Percentiles rank a stretch among this genome's conserved stretches.
Evolutionary conservation across 2,113 vertebrate genomes (phyloP).

Genomic region (Coregonus clupeaformis): DNA sequence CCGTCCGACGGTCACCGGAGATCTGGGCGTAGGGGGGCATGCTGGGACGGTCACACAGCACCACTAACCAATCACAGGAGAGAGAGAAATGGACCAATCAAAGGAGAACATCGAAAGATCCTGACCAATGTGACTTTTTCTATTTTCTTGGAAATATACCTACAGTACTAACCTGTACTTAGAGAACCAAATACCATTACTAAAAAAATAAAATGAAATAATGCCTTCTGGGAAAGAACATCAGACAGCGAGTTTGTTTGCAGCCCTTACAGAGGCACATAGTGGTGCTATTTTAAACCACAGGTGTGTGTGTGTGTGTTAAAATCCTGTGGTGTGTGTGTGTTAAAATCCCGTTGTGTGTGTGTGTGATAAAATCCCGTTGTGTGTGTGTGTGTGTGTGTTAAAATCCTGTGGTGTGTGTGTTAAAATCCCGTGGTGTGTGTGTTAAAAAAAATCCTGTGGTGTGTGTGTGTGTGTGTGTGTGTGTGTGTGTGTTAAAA

Average conservation of each 20-base stretch:
- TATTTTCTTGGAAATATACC: too few relatives aligned
- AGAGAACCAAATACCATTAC: too few relatives aligned
- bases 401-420: too few relatives aligned
- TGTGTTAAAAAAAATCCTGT: neutral
- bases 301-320: too few relatives aligned
- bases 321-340: too few relatives aligned
- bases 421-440: neutral
- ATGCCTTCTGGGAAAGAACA: too few relatives aligned
- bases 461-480: neutral
- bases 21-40: constrained; percentile 87
- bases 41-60: constrained; percentile 91
- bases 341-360: too few relatives aligned
- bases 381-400: too few relatives aligned
- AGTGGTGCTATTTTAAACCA: constrained; percentile 63
- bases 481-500: constrained; percentile 40
- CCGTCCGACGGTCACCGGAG: constrained; percentile 84
- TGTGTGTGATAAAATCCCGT: constrained; percentile 70
- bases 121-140: too few relatives aligned
- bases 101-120: neutral
- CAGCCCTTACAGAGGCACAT: constrained; percentile 85
- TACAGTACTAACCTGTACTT: too few relatives aligned
- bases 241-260: too few relatives aligned
- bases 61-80: constrained; percentile 76
- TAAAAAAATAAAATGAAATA: too few relatives aligned
- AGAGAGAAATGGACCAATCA: neutral